These are phyloP conservation scores for Hylyphantes graminicola DNA, from an alignment of 1,140 invertebrate species.

Conservation along the genomic window DNA sequence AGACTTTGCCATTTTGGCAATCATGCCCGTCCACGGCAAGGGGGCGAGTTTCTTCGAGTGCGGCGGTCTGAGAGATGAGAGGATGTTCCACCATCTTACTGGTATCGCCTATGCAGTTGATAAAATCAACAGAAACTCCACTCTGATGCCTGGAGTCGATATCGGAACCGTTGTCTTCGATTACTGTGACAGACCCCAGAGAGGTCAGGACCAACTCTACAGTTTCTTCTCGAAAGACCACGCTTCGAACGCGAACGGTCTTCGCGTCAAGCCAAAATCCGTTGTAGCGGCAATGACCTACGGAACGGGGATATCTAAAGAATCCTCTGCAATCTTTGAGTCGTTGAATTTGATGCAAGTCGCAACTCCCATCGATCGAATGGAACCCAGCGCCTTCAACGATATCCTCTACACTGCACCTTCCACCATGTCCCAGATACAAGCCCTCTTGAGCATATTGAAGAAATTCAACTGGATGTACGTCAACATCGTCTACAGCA, in stretches of 20 bases:
- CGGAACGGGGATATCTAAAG: conserved; percentile 34
- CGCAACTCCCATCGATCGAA: conserved; percentile 29
- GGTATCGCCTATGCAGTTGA: conserved; percentile 64
- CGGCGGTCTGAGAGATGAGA: conserved; percentile 62
- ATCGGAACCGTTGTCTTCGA: conserved; percentile 65
- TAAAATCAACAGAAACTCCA: conserved; percentile 63
- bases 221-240: conserved; percentile 66
- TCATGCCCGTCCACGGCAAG: conserved; percentile 63
- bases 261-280: conserved; percentile 48
- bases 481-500: conserved; percentile 57
- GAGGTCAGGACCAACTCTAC: conserved; percentile 65
- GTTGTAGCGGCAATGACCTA: conserved; percentile 53
- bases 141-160: conserved; percentile 62
- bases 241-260: background rate
- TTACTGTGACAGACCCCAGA: conserved; percentile 63
- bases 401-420: conserved; percentile 52
- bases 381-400: conserved; percentile 13
- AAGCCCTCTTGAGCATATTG: conserved; percentile 42
- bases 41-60: conserved; percentile 64
- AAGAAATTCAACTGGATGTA: conserved; percentile 53
- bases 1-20: conserved; percentile 63
- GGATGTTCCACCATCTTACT: conserved; percentile 63
- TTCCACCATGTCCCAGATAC: conserved; percentile 45
- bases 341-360: conserved; percentile 43
- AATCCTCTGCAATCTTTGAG: conserved; percentile 49